Evolutionary conservation across 2,797 vertebrate species (phyloP), one percentile per base, ranked within the genome.

Genomic region (Sphaeramia orbicularis): DNA sequence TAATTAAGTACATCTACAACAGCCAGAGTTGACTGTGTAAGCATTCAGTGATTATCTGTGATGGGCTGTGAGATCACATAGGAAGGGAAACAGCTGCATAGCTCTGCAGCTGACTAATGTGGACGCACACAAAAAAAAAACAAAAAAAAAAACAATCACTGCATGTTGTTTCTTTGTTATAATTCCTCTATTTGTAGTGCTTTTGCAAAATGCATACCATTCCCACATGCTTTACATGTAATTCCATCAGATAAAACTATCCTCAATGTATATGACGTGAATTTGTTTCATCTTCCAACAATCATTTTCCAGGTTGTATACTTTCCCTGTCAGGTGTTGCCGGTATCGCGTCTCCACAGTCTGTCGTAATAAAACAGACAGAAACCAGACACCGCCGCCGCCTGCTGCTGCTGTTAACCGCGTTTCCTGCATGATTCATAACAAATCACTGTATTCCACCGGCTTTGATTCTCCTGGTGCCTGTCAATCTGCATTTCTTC

Each of bases 1-100:
- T 92, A 84, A 91, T 91, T 91, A 90, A 87, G 80, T 76, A 65
- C 71, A 87, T 90, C 80, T 86, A 55, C 71, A 81, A 65, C 66
- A 62, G 56, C 60, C 78, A 80, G 86, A 71, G 74, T 76, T 72
- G 75, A 78, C 68, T 83, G 76, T 74, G 78, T 38, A 69, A 68
- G 71, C 72, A 85, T 77, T 67, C 59, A 40, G 83, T 85, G 86
- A 86, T 90, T 90, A 90, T 89, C 87, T 71, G 71, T 79, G 86
- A 83, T 83, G 84, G 80, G 63, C 67, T 32, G 53, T 10, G 30
- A 80, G 65, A 72, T 64, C 42, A 60, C 56, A 63, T 77, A 42
- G 59, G 81, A 65, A 76, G 78, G 38, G 38, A 55, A 37, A 44
- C 1, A 43, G 51, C 63, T 63, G 58, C 60, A 42, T 30, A 13